phyloP scores from a whole-genome alignment of 1,140 invertebrate species.

The Elymnias hypermnestra region DNA sequence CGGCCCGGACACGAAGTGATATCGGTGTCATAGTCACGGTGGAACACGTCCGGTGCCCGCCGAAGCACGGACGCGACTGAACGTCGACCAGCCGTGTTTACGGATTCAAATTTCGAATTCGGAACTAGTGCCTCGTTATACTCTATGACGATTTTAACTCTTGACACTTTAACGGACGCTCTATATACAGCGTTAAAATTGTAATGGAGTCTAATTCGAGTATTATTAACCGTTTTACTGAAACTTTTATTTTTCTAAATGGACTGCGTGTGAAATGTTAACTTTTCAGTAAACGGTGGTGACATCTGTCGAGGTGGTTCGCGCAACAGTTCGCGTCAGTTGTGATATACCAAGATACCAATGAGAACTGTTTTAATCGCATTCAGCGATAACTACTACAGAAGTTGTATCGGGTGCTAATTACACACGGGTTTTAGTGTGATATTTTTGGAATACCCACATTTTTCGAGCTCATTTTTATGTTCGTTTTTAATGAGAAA shows the following conservation, averaged over 20 bases:
- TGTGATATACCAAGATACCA: slow-evolving; percentile 37
- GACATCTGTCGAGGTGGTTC: slow-evolving; percentile 14
- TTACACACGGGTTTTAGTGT: slow-evolving; percentile 30
- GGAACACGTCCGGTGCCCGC: slow-evolving; percentile 24
- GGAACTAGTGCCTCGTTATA: slow-evolving; percentile 6
- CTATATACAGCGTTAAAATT: slow-evolving; percentile 5
- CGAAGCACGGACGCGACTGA: slow-evolving; percentile 24
- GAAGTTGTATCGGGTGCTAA: slow-evolving; percentile 45
- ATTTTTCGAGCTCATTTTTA: slow-evolving; percentile 28
- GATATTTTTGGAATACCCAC: slow-evolving; percentile 35
- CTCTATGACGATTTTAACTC: slow-evolving; percentile 32
- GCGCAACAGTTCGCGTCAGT: slow-evolving; percentile 41
- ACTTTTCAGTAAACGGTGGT: slow-evolving; percentile 2
- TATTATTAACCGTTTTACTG: slow-evolving; percentile 18
- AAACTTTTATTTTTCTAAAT: slow-evolving; percentile 1
- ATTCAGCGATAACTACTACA: slow-evolving; percentile 21
- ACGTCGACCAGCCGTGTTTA: slow-evolving; percentile 13
- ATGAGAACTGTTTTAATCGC: slow-evolving; percentile 17
- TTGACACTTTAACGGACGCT: background rate
- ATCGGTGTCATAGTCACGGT: slow-evolving; percentile 65
- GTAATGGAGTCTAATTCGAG: slow-evolving; percentile 7
- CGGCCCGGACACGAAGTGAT: slow-evolving; percentile 62
- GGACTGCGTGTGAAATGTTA: slow-evolving; percentile 4
- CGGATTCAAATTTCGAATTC: slow-evolving; percentile 12
- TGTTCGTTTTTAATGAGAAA: slow-evolving; percentile 1